Conservation (phyloP, 2,797 vertebrate species). For the Ptychobarbus kaznakovi region DNA sequence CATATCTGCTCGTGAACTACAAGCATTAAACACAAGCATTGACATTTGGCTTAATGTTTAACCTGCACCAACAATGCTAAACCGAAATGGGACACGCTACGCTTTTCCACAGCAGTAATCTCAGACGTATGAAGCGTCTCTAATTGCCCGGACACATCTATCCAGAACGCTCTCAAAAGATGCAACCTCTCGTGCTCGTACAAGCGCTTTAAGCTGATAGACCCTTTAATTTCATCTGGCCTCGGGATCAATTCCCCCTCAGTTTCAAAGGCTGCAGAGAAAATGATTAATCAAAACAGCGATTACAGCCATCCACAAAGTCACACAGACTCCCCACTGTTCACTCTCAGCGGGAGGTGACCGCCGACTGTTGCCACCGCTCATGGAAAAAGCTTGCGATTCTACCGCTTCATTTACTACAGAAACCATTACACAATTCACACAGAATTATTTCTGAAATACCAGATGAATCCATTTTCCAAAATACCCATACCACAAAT, state of each 20-base stretch:
- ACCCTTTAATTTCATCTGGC: conserved; percentile 75
- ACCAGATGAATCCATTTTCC: not conserved
- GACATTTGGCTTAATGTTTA: conserved; percentile 52
- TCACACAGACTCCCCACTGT: conserved; percentile 70
- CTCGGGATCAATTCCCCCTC: conserved; percentile 63
- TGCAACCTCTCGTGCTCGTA: conserved; percentile 74
- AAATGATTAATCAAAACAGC: conserved; percentile 77
- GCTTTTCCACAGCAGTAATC: conserved; percentile 70
- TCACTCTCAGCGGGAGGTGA: conserved; percentile 69
- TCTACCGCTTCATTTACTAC: conserved; percentile 27
- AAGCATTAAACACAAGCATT: conserved; percentile 49
- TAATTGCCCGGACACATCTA: conserved; percentile 78
- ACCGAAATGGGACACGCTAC: conserved; percentile 37
- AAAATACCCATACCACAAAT: not conserved
- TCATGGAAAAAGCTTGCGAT: conserved; percentile 14
- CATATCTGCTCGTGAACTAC: conserved; percentile 44
- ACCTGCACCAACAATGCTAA: conserved; percentile 49
- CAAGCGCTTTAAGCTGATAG: conserved; percentile 82
- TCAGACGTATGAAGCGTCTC: conserved; percentile 68
- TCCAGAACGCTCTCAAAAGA: conserved; percentile 71
- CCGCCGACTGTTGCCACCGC: conserved; percentile 43
- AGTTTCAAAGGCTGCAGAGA: conserved; percentile 70
- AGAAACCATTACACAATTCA: conserved; percentile 31
- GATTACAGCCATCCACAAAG: conserved; percentile 74
- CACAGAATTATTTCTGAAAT: not conserved